Base-by-base conservation (phyloP, 1,140 invertebrate species). In the Caenorhabditis inopinata region DNA sequence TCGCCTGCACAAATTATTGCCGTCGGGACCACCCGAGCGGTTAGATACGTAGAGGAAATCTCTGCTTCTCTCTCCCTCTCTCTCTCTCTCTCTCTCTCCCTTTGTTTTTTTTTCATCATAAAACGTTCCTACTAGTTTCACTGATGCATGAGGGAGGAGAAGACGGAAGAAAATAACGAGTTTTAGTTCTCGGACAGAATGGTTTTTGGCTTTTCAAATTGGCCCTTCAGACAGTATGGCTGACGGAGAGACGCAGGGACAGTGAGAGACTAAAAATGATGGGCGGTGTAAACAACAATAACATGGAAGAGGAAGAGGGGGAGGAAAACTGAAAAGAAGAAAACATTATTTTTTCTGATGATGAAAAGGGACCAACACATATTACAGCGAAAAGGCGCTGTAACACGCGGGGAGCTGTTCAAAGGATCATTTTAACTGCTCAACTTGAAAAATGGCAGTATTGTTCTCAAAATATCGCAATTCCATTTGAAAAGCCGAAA, bases 251-350 rank as follows among this genome's bases (percentile, higher is more conserved):
- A 7, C 35, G 58, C 18, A 1, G 18, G 2, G 2, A 6, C 6
- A 42, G 32, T 38, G 58, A 68, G 5, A 42, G 38, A 42, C 38
- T 42, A 21, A 58, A 9, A 58, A 14, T 32, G 12, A 38, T 68
- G n/a, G 58, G 32, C 58, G 58, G 58, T 68, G 58, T 68, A 68
- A 68, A 68, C 58, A 68, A 68, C 58, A 68, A 68, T 32, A 68
- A 68, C 58, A 68, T 21, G 27, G 14, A 7, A 5, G 38, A 14
- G 14, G 38, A 7, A 42, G 38, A 42, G 38, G 14, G 38, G 14
- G 6, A 42, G 38, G 14, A 14, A 58, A 27, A 27, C 5, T 29
- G 32, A 29, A 29, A 32, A 32, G 53, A 3, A 32, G 27, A 16
- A 32, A 58, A 14, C n/a, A n/a, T n/a, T n/a, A 42, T 42, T 5